A percentile compares a stretch with the other conserved stretches of the same genome.
Evolutionary conservation across 2,113 vertebrate genomes (phyloP).

Genomic region (Pelecanus crispus): DNA sequence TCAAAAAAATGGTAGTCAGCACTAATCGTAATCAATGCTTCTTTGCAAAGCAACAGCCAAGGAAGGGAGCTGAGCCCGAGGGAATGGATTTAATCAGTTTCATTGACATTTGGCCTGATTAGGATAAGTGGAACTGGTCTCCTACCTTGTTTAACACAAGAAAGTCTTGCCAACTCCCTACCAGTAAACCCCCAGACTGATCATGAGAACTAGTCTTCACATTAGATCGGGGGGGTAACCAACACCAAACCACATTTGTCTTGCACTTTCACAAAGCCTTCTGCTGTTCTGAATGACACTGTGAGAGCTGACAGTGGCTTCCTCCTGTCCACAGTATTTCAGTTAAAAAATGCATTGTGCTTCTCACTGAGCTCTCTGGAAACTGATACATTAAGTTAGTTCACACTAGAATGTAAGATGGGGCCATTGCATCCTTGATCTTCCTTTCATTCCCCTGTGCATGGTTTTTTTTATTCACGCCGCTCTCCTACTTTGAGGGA

Average conservation of each 20-base stretch:
- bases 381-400: neutral
- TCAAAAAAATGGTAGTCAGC: neutral
- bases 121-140: neutral
- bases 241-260: neutral
- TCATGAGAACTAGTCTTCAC: neutral
- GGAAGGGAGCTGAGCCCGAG: neutral
- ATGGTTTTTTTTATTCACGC: too few species aligned
- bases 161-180: neutral
- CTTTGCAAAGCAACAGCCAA: neutral
- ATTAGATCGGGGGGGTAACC: neutral
- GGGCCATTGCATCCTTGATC: neutral
- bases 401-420: neutral
- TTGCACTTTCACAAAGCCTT: neutral
- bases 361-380: neutral
- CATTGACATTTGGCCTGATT: neutral
- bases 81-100: neutral
- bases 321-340: neutral
- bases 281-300: neutral
- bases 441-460: neutral
- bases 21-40: neutral
- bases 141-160: neutral
- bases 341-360: neutral
- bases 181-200: neutral
- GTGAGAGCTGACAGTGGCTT: neutral
- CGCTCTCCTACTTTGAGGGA: neutral